A percentile compares a stretch with the other conserved stretches of the same genome.
These are phyloP conservation scores for Zaprionus tsacasi DNA, from an alignment of 1,140 invertebrate genomes.

Conservation along the genomic window DNA sequence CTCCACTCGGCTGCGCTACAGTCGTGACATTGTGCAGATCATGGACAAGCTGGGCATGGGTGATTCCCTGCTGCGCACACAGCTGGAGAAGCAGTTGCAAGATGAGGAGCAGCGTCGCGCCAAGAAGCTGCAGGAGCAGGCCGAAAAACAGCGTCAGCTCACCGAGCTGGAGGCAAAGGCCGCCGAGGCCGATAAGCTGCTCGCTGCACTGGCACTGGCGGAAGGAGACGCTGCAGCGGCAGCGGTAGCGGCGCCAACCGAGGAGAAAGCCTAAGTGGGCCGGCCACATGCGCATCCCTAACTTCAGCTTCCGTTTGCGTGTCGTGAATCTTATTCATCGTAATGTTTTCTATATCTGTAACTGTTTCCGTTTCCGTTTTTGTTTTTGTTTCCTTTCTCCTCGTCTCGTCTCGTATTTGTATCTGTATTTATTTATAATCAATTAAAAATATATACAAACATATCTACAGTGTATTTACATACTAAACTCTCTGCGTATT, in stretches of 20 bases:
- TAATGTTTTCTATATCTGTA: constrained; percentile 24
- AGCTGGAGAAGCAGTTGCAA: constrained; percentile 56
- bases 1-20: constrained; percentile 68
- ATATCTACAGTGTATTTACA: constrained; percentile 12
- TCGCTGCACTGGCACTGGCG: constrained; percentile 43
- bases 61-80: constrained; percentile 75
- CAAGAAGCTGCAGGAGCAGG: constrained; percentile 56
- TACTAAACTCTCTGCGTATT: constrained; percentile 15
- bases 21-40: constrained; percentile 83
- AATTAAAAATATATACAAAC: constrained; percentile 64
- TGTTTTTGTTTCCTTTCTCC: constrained; percentile 30
- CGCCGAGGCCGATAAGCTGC: constrained; percentile 64
- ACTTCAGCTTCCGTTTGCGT: neutral
- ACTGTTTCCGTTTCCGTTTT: constrained; percentile 16
- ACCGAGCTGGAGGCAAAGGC: constrained; percentile 58
- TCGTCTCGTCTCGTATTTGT: constrained; percentile 44
- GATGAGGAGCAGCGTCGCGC: constrained; percentile 65
- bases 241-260: constrained; percentile 12
- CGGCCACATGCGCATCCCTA: neutral
- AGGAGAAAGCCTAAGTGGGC: constrained; percentile 49
- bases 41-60: constrained; percentile 83
- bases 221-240: constrained; percentile 28
- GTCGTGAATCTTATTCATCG: constrained; percentile 9
- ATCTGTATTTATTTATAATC: constrained; percentile 80
- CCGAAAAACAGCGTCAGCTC: constrained; percentile 65